A percentile compares a stretch with the other conserved stretches of the same genome.
These are phyloP conservation scores for Alexandromys fortis DNA, from an alignment of 2,113 vertebrate genomes.

Conservation along the genomic window DNA sequence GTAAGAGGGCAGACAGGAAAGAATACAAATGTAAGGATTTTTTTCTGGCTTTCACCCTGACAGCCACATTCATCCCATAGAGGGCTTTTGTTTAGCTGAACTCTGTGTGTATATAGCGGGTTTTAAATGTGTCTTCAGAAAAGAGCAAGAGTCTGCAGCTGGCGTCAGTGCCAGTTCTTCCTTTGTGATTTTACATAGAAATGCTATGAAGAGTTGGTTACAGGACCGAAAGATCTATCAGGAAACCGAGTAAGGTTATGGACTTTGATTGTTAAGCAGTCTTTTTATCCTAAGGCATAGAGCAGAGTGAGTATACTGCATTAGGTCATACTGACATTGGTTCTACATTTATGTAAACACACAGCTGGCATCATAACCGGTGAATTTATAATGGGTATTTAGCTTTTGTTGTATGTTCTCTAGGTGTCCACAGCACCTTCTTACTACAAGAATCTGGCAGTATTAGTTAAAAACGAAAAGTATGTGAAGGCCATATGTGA, in stretches of 20 bases:
- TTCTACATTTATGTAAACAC: slow-evolving; percentile 16
- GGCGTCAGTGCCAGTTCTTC: background rate
- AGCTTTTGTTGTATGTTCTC: background rate
- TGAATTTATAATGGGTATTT: background rate
- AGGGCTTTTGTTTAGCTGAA: background rate
- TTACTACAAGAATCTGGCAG: background rate
- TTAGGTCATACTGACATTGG: background rate
- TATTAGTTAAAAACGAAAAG: slow-evolving; percentile 40
- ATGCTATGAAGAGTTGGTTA: background rate
- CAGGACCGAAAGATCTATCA: background rate
- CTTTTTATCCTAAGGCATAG: background rate
- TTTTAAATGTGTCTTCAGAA: slow-evolving; percentile 42
- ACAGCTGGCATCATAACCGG: background rate
- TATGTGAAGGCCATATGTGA: background rate
- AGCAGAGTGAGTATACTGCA: background rate
- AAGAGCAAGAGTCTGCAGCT: background rate
- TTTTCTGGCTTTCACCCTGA: slow-evolving; percentile 28
- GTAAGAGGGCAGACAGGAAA: background rate
- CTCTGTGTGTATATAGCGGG: background rate
- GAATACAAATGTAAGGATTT: background rate
- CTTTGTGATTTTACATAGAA: background rate
- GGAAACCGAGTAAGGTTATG: background rate
- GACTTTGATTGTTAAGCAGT: slow-evolving; percentile 29
- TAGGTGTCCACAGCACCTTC: slow-evolving; percentile 5
- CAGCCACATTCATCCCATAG: background rate